A percentile compares a stretch with the other conserved stretches of the same genome.
phyloP scores from a whole-genome alignment of 2,888 invertebrate genomes.

The Morpho achilles region DNA sequence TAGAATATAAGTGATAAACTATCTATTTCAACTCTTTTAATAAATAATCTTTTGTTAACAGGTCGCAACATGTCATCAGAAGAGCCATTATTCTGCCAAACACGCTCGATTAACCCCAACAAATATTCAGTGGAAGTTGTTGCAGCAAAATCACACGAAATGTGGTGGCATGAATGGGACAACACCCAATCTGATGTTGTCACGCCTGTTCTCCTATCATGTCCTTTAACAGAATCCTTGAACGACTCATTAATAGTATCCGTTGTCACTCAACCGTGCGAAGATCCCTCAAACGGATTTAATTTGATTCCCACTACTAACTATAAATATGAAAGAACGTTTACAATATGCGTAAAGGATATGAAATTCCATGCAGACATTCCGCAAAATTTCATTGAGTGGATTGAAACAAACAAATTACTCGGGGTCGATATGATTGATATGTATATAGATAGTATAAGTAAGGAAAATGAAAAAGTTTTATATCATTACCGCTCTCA shows the following conservation, averaged over 20 bases:
- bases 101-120: conserved; percentile 53
- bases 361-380: conserved; percentile 82
- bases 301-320: conserved; percentile 39
- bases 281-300: conserved; percentile 63
- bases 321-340: conserved; percentile 50
- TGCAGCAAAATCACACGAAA: conserved; percentile 77
- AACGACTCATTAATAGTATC: conserved; percentile 62
- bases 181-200: conserved; percentile 55
- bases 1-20: too few species aligned
- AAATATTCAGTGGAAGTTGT: conserved; percentile 73
- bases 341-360: conserved; percentile 86
- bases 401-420: conserved; percentile 84
- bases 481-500: conserved; percentile 76
- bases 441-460: conserved; percentile 82
- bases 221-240: conserved; percentile 75
- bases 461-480: conserved; percentile 73
- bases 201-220: conserved; percentile 81
- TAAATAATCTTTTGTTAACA: conserved; percentile 39
- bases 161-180: conserved; percentile 83
- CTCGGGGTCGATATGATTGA: conserved; percentile 84
- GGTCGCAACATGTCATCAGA: conserved; percentile 59
- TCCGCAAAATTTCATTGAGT: conserved; percentile 81
- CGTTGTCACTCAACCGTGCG: conserved; percentile 73
- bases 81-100: conserved; percentile 76
- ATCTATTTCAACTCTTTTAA: too few species aligned